A percentile compares a stretch with the other conserved stretches of the same genome.
Evolutionary conservation across 1,140 invertebrate genomes (phyloP).

Genomic region (Eumeta japonica): DNA sequence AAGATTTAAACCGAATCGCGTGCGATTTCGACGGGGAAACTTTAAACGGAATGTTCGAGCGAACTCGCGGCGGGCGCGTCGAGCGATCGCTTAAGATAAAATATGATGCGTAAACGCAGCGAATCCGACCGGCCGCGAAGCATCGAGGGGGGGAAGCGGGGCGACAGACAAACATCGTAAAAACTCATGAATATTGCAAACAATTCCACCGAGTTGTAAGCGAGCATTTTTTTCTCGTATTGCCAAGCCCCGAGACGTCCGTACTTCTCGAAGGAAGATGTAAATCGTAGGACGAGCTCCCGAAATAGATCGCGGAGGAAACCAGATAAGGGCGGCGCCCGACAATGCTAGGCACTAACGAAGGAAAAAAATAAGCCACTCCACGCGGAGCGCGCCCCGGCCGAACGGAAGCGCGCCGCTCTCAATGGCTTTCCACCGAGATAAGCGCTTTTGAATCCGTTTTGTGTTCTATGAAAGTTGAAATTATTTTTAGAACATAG

Average conservation of each 20-base stretch:
- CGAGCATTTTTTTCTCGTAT: conserved; percentile 29
- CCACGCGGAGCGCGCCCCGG: conserved; percentile 13
- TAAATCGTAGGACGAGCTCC: too few relatives aligned
- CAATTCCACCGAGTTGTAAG: conserved; percentile 33
- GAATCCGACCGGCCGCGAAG: conserved; percentile 30
- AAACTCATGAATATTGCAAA: conserved; percentile 33
- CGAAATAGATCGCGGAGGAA: too few relatives aligned
- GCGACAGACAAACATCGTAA: conserved; percentile 39
- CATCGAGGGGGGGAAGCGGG: conserved; percentile 24
- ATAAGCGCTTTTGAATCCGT: too few relatives aligned
- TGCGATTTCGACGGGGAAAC: not conserved
- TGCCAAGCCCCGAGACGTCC: too few relatives aligned
- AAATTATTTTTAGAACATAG: too few relatives aligned
- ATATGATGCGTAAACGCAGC: conserved; percentile 37
- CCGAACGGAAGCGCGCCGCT: too few relatives aligned
- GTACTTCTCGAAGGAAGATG: conserved; percentile 20
- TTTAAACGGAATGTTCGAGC: not conserved
- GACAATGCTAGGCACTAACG: conserved; percentile 28
- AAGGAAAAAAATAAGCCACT: conserved; percentile 23
- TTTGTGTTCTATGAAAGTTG: too few relatives aligned
- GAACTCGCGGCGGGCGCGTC: not conserved
- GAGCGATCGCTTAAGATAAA: conserved; percentile 23
- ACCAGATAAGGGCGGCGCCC: conserved; percentile 13
- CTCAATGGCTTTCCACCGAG: conserved; percentile 12
- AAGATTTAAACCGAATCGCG: not conserved